phyloP scores from a whole-genome alignment of 2,888 invertebrate species.

The Ormyrus labotus region DNA sequence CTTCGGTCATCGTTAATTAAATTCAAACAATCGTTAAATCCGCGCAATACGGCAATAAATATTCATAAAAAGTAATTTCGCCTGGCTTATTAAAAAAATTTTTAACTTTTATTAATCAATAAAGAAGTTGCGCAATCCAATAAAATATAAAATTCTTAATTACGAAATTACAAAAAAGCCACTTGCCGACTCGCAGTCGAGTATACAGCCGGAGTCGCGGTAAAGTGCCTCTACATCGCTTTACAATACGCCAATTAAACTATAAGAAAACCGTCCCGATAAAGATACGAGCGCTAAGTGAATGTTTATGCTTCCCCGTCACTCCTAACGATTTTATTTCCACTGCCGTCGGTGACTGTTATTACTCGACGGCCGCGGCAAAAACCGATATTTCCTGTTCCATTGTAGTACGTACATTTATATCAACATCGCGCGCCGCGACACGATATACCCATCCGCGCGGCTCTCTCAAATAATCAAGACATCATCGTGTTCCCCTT shows the following conservation, averaged over 20 bases:
- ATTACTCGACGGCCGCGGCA: constrained; percentile 18
- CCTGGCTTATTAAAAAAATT: too few relatives aligned
- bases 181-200: too few relatives aligned
- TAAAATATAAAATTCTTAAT: too few relatives aligned
- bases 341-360: constrained; percentile 11
- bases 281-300: background rate
- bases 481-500: constrained; percentile 37
- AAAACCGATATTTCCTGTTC: constrained; percentile 41
- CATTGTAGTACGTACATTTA: constrained; percentile 36
- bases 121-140: too few relatives aligned
- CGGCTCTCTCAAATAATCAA: constrained; percentile 28
- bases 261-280: constrained; percentile 3
- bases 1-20: too few relatives aligned
- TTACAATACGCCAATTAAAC: constrained; percentile 16
- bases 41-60: too few relatives aligned
- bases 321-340: constrained; percentile 20
- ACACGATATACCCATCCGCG: constrained; percentile 12
- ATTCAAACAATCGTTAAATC: too few relatives aligned
- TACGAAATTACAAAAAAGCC: too few relatives aligned
- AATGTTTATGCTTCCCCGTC: constrained; percentile 8
- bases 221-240: too few relatives aligned
- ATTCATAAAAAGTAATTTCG: too few relatives aligned
- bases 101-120: too few relatives aligned
- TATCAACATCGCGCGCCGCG: background rate
- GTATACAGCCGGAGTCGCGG: too few relatives aligned